phyloP scores from a whole-genome alignment of 1,140 invertebrate genomes.

The Archivesica marissinica region DNA sequence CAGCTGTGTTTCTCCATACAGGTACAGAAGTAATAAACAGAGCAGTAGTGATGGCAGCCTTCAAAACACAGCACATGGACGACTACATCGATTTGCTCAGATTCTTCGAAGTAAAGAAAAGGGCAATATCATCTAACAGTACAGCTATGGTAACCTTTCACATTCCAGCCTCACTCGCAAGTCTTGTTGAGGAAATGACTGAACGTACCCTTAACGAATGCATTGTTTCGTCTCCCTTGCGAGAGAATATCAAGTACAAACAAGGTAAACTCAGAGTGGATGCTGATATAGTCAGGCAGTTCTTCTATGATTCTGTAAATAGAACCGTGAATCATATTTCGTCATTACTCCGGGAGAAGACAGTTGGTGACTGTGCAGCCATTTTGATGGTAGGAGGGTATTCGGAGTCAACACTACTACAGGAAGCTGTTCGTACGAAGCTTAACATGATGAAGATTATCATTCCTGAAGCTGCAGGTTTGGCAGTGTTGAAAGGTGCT shows the following conservation, averaged over 20 bases:
- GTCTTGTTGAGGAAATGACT: background rate
- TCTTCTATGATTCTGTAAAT: constrained; percentile 33
- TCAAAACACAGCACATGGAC: background rate
- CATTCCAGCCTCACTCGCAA: background rate
- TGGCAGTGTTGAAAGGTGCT: constrained; percentile 54
- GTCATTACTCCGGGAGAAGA: background rate
- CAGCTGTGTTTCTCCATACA: too few relatives aligned
- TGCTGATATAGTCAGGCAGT: constrained; percentile 4
- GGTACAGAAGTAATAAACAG: background rate
- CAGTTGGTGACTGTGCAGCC: background rate
- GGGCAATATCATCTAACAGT: background rate
- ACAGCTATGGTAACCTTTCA: background rate
- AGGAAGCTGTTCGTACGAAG: constrained; percentile 12
- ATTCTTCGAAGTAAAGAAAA: constrained; percentile 61
- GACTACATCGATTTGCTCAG: constrained; percentile 28
- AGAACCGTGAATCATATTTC: constrained; percentile 26
- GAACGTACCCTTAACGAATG: background rate
- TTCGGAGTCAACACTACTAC: constrained; percentile 50
- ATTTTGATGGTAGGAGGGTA: constrained; percentile 65
- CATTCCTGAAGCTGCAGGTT: constrained; percentile 23
- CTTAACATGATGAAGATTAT: constrained; percentile 33
- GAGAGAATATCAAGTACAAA: background rate
- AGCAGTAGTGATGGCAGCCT: background rate
- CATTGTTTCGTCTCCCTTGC: background rate
- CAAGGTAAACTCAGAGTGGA: constrained; percentile 33